Evolutionary conservation across 2,797 vertebrate species (phyloP), one percentile per base, ranked within the genome.

Genomic region (Cryptoblepharus egeriae): DNA sequence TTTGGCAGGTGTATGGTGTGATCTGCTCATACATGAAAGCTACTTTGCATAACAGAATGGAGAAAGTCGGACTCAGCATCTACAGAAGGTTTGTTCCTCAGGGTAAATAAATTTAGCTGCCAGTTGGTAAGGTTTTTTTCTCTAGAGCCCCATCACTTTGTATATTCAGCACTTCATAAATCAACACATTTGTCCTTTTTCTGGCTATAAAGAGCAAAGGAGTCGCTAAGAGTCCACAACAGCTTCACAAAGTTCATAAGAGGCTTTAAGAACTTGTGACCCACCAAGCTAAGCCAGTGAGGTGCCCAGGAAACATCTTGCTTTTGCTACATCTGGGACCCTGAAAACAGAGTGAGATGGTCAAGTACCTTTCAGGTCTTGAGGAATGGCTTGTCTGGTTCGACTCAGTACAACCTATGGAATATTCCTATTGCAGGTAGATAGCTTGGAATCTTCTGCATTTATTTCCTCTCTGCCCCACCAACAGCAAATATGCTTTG

Each of bases 51-150:
- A 77, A 61, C 67, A 88, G 30, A 32, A 85, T 58, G 82, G 57
- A 85, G 80, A 80, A 86, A 82, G 39, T 37, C 90, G 86, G 81
- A 83, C 35, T 87, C 32, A 87, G 13, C 20, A 39, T 61, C 52
- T 0, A 84, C 65, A 77, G 68, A 84, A 89, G 8, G 42, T 63
- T 75, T 79, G 37, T 71, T 85, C 74, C 80, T 24, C 30, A 52
- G 80, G 79, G 82, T 60, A 87, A 92, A 86, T 42, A 86, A 86
- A 77, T 64, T 49, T 85, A 80, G 57, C 49, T 64, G 49, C 87
- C 20, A 82, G 35, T 60, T 75, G 79, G 61, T 88, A 42, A 85
- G 0, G 1, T 0, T 45, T 75, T n/a, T 81, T n/a, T 85, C 77
- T 84, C 69, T 49, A 83, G 70, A 65, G 76, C 45, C 2, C 70